phyloP scores from a whole-genome alignment of 2,113 vertebrate species.

The Pampusana beccarii region DNA sequence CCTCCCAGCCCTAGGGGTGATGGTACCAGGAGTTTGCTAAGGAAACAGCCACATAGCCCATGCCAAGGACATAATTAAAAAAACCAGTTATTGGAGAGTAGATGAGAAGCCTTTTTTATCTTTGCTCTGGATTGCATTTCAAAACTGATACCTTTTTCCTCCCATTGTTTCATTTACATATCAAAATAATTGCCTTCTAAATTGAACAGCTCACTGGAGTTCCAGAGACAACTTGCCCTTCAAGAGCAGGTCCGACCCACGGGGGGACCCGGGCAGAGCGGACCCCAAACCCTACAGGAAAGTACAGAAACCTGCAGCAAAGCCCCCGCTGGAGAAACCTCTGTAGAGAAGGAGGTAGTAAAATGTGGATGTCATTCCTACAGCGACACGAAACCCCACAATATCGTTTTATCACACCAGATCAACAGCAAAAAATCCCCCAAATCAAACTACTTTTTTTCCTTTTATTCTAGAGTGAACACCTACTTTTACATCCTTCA shows the following conservation, averaged over 20 bases:
- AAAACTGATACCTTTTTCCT: background rate
- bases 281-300: background rate
- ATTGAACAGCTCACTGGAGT: background rate
- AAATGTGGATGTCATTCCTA: background rate
- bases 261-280: background rate
- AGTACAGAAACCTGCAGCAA: background rate
- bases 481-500: background rate
- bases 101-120: constrained; percentile 26
- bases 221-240: background rate
- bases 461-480: background rate
- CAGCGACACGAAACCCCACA: background rate
- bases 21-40: background rate
- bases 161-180: constrained; percentile 40
- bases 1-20: background rate
- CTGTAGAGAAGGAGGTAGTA: background rate
- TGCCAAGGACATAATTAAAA: constrained; percentile 21
- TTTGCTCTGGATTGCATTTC: background rate
- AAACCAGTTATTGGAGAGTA: constrained; percentile 14
- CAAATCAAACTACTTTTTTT: background rate
- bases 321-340: background rate
- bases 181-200: constrained; percentile 24
- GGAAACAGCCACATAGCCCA: background rate
- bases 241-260: background rate
- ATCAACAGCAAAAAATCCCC: background rate
- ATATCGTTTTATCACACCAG: background rate